These are phyloP conservation scores for Cotesia chilonis DNA, from an alignment of 1,140 invertebrate species.

Conservation along the genomic window DNA sequence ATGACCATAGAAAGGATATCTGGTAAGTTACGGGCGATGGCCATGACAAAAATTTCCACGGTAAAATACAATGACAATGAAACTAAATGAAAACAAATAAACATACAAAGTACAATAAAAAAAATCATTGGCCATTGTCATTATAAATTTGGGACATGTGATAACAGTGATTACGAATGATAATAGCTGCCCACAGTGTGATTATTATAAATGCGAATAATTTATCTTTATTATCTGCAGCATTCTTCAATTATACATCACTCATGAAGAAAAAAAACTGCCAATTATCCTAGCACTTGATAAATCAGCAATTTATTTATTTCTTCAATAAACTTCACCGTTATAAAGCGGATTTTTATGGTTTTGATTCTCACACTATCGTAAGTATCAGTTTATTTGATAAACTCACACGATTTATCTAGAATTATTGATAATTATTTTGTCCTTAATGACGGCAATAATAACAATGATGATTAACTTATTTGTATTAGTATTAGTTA, in stretches of 20 bases:
- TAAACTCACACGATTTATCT: too few relatives aligned
- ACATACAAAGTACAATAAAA: too few relatives aligned
- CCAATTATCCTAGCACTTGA: slow-evolving; percentile 12
- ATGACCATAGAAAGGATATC: slow-evolving; percentile 5
- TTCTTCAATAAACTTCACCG: too few relatives aligned
- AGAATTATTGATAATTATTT: too few relatives aligned
- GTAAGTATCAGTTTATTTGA: too few relatives aligned
- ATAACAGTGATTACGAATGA: slow-evolving; percentile 16
- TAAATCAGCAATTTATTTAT: neutral
- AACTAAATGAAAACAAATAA: neutral
- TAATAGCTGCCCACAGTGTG: slow-evolving; percentile 18
- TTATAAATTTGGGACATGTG: slow-evolving; percentile 17
- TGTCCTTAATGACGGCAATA: too few relatives aligned
- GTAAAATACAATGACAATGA: neutral
- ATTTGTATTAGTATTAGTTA: too few relatives aligned
- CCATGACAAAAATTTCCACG: slow-evolving; percentile 1
- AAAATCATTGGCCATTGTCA: neutral
- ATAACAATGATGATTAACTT: too few relatives aligned
- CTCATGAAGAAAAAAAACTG: neutral
- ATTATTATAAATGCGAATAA: slow-evolving; percentile 21
- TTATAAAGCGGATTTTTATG: too few relatives aligned
- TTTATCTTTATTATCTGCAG: slow-evolving; percentile 16
- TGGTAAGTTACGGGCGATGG: neutral
- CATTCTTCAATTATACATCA: slow-evolving; percentile 15
- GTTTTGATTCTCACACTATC: too few relatives aligned